Conservation (phyloP, 2,888 invertebrate species). For the Phortica magna region DNA sequence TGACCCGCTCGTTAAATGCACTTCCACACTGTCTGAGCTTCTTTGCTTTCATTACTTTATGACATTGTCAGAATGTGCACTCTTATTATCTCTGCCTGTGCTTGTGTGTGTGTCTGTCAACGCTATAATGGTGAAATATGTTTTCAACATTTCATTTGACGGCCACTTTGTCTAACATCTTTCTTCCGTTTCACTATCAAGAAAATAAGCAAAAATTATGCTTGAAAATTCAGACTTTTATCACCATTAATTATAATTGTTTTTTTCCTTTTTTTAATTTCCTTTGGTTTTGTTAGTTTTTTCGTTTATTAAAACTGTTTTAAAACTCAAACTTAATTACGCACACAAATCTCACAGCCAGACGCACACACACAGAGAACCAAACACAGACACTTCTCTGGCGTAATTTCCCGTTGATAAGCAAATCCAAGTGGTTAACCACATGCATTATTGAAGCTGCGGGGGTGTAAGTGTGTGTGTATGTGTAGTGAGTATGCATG, state of each 20-base stretch:
- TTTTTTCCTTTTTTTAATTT: background rate
- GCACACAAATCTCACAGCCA: slow-evolving; percentile 41
- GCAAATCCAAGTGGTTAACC: slow-evolving; percentile 64
- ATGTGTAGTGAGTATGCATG: background rate
- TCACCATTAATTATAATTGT: too few species aligned
- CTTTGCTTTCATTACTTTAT: slow-evolving; percentile 11
- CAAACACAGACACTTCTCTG: background rate
- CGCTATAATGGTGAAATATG: slow-evolving; percentile 15
- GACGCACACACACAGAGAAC: too few species aligned
- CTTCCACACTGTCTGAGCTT: background rate
- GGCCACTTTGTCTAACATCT: too few species aligned
- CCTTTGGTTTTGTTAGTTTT: background rate
- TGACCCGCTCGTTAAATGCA: slow-evolving; percentile 3
- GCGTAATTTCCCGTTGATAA: slow-evolving; percentile 52
- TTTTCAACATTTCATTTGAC: background rate
- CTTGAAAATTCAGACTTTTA: too few species aligned
- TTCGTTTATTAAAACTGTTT: background rate
- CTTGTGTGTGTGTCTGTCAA: slow-evolving; percentile 17
- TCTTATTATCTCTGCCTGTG: slow-evolving; percentile 1
- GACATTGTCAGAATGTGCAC: slow-evolving; percentile 16
- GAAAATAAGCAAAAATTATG: too few species aligned
- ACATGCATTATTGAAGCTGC: slow-evolving; percentile 41
- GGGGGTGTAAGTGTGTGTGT: background rate
- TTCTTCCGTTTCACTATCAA: too few species aligned
- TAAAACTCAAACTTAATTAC: slow-evolving; percentile 59